Evolutionary conservation across 92 coral and sea anemone species (phyloP).

Genomic region (Porites rus): DNA sequence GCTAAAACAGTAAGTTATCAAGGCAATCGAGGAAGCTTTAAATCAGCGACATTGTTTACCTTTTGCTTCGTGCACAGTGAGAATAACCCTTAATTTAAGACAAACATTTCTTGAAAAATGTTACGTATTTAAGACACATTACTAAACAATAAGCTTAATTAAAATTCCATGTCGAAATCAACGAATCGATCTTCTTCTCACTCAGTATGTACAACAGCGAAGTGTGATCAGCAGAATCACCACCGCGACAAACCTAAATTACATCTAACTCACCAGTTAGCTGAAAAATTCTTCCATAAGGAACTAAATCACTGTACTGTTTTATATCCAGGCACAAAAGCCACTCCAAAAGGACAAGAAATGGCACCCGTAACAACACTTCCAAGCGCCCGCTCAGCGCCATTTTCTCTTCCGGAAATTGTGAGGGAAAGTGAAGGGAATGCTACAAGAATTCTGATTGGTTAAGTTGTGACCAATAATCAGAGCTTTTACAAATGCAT

Average conservation of each 20-base stretch:
- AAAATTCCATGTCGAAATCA: too few species aligned
- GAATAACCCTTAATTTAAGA: too few species aligned
- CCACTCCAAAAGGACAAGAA: conserved; percentile 83
- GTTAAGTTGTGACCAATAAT: conserved; percentile 22
- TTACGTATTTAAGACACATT: too few species aligned
- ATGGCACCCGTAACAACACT: conserved; percentile 86
- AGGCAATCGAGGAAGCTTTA: too few species aligned
- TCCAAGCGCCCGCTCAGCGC: conserved; percentile 84
- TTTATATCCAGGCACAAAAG: conserved; percentile 71
- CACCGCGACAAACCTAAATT: background rate
- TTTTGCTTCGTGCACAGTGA: too few species aligned
- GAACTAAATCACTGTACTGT: conserved; percentile 61
- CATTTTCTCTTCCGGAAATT: conserved; percentile 46
- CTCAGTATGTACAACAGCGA: background rate
- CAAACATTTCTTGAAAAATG: too few species aligned
- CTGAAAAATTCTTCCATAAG: conserved; percentile 74
- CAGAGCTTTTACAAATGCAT: background rate
- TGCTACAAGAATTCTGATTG: conserved; percentile 49
- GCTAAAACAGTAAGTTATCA: too few species aligned
- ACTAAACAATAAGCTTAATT: too few species aligned
- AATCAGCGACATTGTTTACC: too few species aligned
- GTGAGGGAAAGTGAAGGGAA: background rate
- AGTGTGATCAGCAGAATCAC: background rate
- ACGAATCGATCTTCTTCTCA: too few species aligned
- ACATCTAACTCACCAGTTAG: conserved; percentile 62